phyloP scores from a whole-genome alignment of 1,140 invertebrate genomes.

The Choristoneura fumiferana region DNA sequence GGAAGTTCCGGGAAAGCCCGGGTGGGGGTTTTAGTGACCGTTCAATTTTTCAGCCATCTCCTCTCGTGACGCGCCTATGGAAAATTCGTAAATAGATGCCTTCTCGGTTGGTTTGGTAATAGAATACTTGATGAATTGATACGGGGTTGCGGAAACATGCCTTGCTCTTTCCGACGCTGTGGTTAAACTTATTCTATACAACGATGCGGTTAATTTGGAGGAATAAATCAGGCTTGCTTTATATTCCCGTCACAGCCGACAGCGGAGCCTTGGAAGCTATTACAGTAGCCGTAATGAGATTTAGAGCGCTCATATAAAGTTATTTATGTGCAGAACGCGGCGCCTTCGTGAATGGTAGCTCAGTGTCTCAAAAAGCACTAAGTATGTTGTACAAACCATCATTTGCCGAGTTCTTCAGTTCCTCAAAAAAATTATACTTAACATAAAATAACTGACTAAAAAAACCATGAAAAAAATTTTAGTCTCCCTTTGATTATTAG shows the following conservation, averaged over 20 bases:
- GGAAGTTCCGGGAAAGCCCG: slow-evolving; percentile 19
- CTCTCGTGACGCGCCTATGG: slow-evolving; percentile 36
- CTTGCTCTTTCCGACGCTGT: slow-evolving; percentile 19
- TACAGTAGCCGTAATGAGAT: slow-evolving; percentile 73
- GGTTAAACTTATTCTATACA: slow-evolving; percentile 40
- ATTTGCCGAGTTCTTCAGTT: no score
- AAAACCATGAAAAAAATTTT: no score
- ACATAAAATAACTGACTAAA: no score
- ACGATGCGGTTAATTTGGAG: slow-evolving; percentile 65
- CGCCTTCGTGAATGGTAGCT: slow-evolving; percentile 29
- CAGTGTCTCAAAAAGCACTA: slow-evolving; percentile 24
- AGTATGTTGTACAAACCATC: slow-evolving; percentile 13
- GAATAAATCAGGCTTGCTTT: slow-evolving; percentile 71
- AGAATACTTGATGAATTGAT: slow-evolving; percentile 9
- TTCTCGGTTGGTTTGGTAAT: background rate
- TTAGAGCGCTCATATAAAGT: slow-evolving; percentile 75
- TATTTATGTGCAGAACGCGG: slow-evolving; percentile 70
- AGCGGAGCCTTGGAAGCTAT: slow-evolving; percentile 70
- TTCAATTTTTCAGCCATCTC: slow-evolving; percentile 54
- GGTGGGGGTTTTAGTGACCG: slow-evolving; percentile 36
- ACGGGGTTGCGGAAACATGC: background rate
- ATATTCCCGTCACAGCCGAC: slow-evolving; percentile 72
- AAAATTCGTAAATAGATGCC: slow-evolving; percentile 44
- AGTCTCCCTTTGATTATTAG: no score
- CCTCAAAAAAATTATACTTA: no score